Evolutionary conservation across 2,113 vertebrate genomes (phyloP).

Genomic region (Zosterops lateralis): DNA sequence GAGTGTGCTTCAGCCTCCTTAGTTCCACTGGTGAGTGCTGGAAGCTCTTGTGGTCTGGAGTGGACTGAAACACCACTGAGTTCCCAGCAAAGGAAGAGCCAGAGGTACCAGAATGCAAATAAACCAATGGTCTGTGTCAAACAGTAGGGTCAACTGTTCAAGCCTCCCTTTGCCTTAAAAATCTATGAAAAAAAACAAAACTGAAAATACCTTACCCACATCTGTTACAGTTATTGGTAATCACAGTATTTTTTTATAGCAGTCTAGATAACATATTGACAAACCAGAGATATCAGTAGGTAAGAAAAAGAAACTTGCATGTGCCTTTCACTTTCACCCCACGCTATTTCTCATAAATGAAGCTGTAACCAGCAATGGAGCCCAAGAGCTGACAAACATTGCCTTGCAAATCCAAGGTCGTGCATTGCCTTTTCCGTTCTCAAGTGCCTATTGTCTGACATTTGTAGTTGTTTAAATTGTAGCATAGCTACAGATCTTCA

Average conservation of each 20-base stretch:
- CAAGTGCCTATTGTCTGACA: neutral
- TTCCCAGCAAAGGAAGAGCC: neutral
- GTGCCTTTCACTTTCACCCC: slow-evolving; percentile 52
- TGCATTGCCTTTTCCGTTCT: neutral
- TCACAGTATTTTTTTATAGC: neutral
- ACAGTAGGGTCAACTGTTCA: neutral
- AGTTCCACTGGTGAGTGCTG: neutral
- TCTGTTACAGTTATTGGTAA: neutral
- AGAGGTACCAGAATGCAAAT: neutral
- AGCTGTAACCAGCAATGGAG: neutral
- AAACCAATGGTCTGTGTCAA: neutral
- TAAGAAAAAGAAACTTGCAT: neutral
- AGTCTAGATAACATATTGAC: neutral
- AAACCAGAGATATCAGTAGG: neutral
- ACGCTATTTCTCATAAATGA: slow-evolving; percentile 48
- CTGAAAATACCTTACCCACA: neutral
- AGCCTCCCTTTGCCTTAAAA: neutral
- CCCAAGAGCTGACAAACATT: neutral
- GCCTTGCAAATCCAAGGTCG: neutral
- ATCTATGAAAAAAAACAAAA: slow-evolving; percentile 13
- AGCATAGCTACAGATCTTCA: neutral
- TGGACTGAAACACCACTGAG: neutral
- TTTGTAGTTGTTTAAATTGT: neutral
- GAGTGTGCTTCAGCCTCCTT: neutral
- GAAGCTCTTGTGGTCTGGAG: neutral